A percentile compares a stretch with the other conserved stretches of the same genome.
Conservation (phyloP, 2,888 invertebrate genomes). For the Scaptomyza parva region DNA sequence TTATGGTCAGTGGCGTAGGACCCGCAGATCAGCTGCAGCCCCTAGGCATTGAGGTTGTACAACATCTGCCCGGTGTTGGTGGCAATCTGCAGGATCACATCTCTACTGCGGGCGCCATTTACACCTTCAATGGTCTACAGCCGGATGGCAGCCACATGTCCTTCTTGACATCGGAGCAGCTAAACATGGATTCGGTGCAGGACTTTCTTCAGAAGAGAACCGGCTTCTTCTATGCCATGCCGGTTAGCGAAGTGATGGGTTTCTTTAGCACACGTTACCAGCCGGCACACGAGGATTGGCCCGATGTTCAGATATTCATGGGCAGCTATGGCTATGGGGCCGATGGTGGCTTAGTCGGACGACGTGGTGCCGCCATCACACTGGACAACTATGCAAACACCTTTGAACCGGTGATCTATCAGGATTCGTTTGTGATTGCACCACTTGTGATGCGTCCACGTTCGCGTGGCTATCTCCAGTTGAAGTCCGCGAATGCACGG, state of each 20-base stretch:
- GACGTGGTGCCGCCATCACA: slow-evolving; percentile 88
- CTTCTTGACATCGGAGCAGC: slow-evolving; percentile 88
- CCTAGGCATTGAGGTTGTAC: slow-evolving; percentile 87
- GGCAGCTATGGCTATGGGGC: slow-evolving; percentile 91
- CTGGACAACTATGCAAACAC: slow-evolving; percentile 89
- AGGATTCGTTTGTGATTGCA: slow-evolving; percentile 89
- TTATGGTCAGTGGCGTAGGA: slow-evolving; percentile 94
- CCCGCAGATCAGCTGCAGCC: slow-evolving; percentile 88
- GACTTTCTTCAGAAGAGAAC: slow-evolving; percentile 87
- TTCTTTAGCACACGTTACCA: slow-evolving; percentile 91
- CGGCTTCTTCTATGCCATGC: slow-evolving; percentile 91
- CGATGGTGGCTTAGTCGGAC: slow-evolving; percentile 91
- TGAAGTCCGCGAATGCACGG: slow-evolving; percentile 89
- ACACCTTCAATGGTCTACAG: slow-evolving; percentile 88
- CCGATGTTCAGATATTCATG: slow-evolving; percentile 92
- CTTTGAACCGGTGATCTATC: slow-evolving; percentile 89
- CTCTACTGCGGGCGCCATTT: slow-evolving; percentile 91
- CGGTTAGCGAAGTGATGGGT: slow-evolving; percentile 92
- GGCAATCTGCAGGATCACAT: slow-evolving; percentile 93
- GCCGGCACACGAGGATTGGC: slow-evolving; percentile 88
- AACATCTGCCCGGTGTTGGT: slow-evolving; percentile 90
- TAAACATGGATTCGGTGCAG: slow-evolving; percentile 87
- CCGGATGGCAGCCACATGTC: slow-evolving; percentile 87
- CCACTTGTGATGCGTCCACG: slow-evolving; percentile 90
- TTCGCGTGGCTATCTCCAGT: slow-evolving; percentile 89